Evolutionary conservation across 2,113 vertebrate genomes (phyloP).

Genomic region (Chaetodon trifascialis): DNA sequence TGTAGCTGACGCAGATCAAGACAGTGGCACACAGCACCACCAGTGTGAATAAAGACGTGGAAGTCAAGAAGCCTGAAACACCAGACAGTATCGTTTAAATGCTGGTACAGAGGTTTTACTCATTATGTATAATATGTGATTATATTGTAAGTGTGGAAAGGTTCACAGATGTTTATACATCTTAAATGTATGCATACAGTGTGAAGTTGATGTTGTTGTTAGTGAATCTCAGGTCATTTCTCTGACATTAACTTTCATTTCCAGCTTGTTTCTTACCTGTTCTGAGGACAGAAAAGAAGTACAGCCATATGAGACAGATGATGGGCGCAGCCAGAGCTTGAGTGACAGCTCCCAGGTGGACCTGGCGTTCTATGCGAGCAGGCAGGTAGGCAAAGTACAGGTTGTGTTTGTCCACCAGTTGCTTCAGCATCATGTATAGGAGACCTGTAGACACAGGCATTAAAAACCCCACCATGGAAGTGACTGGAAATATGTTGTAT

Average conservation of each 20-base stretch:
- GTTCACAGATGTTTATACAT: too few species aligned
- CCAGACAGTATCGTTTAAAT: neutral
- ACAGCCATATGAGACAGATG: constrained; percentile 96
- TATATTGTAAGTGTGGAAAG: neutral
- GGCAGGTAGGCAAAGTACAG: constrained; percentile 94
- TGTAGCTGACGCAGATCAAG: constrained; percentile 85
- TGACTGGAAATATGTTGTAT: neutral
- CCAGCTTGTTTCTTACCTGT: constrained; percentile 82
- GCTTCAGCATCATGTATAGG: constrained; percentile 93
- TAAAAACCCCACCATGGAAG: neutral
- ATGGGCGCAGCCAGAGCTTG: constrained; percentile 95
- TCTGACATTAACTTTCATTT: too few species aligned
- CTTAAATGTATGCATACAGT: too few species aligned
- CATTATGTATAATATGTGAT: neutral
- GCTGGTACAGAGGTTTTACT: neutral
- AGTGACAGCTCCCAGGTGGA: constrained; percentile 93
- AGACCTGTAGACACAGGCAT: constrained; percentile 84
- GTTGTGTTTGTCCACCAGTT: constrained; percentile 96
- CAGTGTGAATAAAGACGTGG: constrained; percentile 91
- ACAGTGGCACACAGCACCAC: constrained; percentile 89
- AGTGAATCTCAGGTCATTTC: too few species aligned
- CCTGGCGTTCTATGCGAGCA: constrained; percentile 89
- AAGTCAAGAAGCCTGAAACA: constrained; percentile 88
- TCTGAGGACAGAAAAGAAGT: constrained; percentile 93
- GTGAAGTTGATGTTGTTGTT: too few species aligned